phyloP scores from a whole-genome alignment of 2,888 invertebrate genomes.

The Hypsopygia costalis region DNA sequence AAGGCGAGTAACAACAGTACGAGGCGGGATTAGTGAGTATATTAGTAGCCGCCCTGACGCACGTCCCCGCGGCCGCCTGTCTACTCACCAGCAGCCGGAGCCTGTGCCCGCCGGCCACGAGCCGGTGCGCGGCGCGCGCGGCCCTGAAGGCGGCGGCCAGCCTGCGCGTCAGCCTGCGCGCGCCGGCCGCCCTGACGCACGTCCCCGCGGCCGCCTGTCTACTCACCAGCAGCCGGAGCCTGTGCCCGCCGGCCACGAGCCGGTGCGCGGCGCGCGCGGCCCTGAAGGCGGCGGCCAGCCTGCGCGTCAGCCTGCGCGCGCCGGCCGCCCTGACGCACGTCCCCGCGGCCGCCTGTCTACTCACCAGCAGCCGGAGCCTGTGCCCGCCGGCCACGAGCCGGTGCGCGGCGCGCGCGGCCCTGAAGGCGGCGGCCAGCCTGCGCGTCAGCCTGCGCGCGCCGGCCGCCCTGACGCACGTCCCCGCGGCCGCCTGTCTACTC shows the following conservation, averaged over 20 bases:
- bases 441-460: slow-evolving; percentile 86
- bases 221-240: slow-evolving; percentile 86
- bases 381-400: slow-evolving; percentile 82
- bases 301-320: slow-evolving; percentile 84
- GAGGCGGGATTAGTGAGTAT: too few species aligned
- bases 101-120: slow-evolving; percentile 83
- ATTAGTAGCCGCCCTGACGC: too few species aligned
- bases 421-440: slow-evolving; percentile 86
- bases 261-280: slow-evolving; percentile 45
- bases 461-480: too few species aligned
- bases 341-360: too few species aligned
- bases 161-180: slow-evolving; percentile 85
- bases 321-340: too few species aligned
- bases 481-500: too few species aligned
- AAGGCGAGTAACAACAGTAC: too few species aligned
- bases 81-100: slow-evolving; percentile 87
- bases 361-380: slow-evolving; percentile 86
- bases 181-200: too few species aligned
- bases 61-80: too few species aligned
- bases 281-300: slow-evolving; percentile 86
- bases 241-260: slow-evolving; percentile 83
- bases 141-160: slow-evolving; percentile 85
- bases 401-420: slow-evolving; percentile 44
- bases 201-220: too few species aligned
- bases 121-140: slow-evolving; percentile 45